Conservation (phyloP, 2,113 vertebrate genomes). For the Takifugu bimaculatus region DNA sequence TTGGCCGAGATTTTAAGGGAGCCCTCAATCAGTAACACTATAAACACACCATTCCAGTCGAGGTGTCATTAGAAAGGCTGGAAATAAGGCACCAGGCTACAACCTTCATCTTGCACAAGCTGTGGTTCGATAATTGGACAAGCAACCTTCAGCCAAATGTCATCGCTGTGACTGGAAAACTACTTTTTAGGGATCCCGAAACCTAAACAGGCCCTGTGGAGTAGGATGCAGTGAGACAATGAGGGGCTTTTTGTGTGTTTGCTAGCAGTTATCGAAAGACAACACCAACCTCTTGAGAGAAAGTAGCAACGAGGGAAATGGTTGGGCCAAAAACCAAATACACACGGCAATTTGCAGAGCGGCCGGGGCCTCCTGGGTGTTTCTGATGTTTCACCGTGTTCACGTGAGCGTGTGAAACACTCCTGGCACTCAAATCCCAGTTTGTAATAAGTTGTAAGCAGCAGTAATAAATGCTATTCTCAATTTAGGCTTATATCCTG, state of each 20-base stretch:
- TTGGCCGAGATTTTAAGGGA: conserved; percentile 65
- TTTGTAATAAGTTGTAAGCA: conserved; percentile 11
- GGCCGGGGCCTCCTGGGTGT: conserved; percentile 18
- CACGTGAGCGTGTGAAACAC: neutral
- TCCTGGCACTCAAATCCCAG: neutral
- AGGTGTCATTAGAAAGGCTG: conserved; percentile 66
- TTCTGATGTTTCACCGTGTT: neutral
- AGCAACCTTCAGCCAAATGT: conserved; percentile 56
- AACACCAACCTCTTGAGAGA: conserved; percentile 18
- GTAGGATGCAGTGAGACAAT: conserved; percentile 53
- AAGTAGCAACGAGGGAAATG: conserved; percentile 54
- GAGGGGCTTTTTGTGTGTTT: conserved; percentile 26
- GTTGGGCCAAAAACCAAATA: conserved; percentile 53
- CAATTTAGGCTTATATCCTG: conserved; percentile 11
- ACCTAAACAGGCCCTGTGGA: conserved; percentile 59
- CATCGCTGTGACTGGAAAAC: conserved; percentile 55
- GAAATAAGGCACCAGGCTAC: conserved; percentile 52
- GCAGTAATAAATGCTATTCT: conserved; percentile 9
- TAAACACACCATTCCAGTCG: conserved; percentile 68
- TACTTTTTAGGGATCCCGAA: conserved; percentile 48
- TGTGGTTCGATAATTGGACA: conserved; percentile 64
- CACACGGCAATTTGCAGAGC: conserved; percentile 54
- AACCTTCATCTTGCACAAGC: conserved; percentile 56
- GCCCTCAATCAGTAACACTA: conserved; percentile 68
- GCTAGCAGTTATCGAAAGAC: conserved; percentile 31